Conservation (phyloP, 2,888 invertebrate species). For the Coremacera marginata region DNA sequence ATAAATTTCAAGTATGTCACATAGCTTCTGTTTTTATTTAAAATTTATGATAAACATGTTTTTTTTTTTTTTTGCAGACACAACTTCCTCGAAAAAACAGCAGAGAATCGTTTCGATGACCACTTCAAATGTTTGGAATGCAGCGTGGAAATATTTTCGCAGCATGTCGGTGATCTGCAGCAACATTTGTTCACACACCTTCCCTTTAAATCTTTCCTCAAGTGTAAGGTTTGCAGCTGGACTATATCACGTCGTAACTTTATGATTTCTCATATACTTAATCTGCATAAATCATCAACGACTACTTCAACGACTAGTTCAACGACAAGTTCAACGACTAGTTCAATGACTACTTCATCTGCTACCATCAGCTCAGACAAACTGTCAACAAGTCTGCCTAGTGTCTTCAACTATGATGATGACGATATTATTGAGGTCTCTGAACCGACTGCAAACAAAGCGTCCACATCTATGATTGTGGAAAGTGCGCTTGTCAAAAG, state of each 20-base stretch:
- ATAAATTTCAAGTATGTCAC: slow-evolving; percentile 39
- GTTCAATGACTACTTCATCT: background rate
- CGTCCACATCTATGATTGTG: background rate
- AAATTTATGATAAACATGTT: background rate
- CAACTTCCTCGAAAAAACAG: slow-evolving; percentile 41
- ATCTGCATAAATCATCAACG: slow-evolving; percentile 30
- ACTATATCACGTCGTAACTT: slow-evolving; percentile 41
- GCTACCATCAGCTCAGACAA: background rate
- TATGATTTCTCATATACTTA: slow-evolving; percentile 39
- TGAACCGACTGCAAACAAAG: background rate
- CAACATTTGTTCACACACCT: slow-evolving; percentile 33
- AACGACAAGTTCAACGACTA: background rate
- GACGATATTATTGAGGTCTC: background rate
- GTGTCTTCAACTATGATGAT: slow-evolving; percentile 23
- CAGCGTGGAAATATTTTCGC: slow-evolving; percentile 40
- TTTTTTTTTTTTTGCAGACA: slow-evolving; percentile 23
- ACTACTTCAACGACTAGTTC: background rate
- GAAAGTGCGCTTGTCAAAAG: background rate
- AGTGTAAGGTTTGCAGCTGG: slow-evolving; percentile 33
- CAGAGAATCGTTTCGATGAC: slow-evolving; percentile 41
- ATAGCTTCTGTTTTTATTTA: background rate
- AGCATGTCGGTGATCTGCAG: slow-evolving; percentile 30
- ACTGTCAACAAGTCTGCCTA: background rate
- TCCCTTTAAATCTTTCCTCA: slow-evolving; percentile 25
- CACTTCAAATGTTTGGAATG: slow-evolving; percentile 43